A percentile compares a stretch with the other conserved stretches of the same genome.
phyloP scores from a whole-genome alignment of 2,113 vertebrate genomes.

The Eonycteris spelaea region DNA sequence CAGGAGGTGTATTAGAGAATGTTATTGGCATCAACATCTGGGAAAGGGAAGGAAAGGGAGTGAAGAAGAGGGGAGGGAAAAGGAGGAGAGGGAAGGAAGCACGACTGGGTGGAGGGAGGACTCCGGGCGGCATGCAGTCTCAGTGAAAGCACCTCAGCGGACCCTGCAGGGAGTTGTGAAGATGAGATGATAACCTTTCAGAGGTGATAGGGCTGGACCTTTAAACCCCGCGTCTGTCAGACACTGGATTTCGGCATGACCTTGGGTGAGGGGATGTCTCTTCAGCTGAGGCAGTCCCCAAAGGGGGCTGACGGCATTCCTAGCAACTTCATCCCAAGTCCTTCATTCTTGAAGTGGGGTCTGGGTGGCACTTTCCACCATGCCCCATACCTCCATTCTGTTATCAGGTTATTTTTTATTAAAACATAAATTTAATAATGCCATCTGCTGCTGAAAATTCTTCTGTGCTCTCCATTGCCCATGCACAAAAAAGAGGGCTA shows the following conservation, averaged over 20 bases:
- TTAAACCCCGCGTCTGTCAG: not conserved
- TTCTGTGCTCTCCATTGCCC: not conserved
- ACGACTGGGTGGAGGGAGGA: not conserved
- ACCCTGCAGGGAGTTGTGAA: not conserved
- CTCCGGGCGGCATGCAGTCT: not conserved
- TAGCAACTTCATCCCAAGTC: not conserved
- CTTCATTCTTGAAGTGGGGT: not conserved
- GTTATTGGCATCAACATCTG: not conserved
- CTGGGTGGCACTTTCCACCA: not conserved
- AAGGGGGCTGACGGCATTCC: not conserved
- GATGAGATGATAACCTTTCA: not conserved
- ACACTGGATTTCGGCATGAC: not conserved
- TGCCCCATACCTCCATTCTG: not conserved
- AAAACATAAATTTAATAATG: not conserved
- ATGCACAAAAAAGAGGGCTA: not conserved
- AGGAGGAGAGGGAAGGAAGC: not conserved
- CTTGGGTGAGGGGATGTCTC: not conserved
- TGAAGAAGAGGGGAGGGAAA: not conserved
- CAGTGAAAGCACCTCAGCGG: not conserved
- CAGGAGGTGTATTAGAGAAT: not conserved
- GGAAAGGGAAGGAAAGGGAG: not conserved
- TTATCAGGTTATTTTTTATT: not conserved
- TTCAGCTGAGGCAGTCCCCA: not conserved
- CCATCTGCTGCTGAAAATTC: not conserved
- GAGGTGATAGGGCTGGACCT: not conserved